Conservation (phyloP, 1,140 invertebrate species). For the Drosophila simulans region DNA sequence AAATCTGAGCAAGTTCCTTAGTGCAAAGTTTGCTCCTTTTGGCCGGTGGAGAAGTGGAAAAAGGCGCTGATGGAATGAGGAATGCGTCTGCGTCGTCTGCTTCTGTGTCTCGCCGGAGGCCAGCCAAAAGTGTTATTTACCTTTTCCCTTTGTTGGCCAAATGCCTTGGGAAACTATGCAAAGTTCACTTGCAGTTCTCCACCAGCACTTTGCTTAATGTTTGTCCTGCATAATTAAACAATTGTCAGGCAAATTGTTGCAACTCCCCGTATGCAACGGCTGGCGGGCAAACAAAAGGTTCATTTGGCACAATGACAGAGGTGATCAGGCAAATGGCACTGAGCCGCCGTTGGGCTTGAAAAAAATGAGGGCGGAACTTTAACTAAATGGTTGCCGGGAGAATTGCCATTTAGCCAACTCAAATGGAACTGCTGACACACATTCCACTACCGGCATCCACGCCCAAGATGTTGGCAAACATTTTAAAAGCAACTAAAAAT, state of each 20-base stretch:
- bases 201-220: constrained; percentile 57
- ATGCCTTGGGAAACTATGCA: constrained; percentile 56
- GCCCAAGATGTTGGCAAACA: constrained; percentile 46
- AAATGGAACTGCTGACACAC: constrained; percentile 8
- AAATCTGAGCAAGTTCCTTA: constrained; percentile 67
- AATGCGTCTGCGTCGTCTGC: constrained; percentile 48
- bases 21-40: constrained; percentile 55
- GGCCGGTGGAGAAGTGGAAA: constrained; percentile 10
- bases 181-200: constrained; percentile 56
- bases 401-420: constrained; percentile 17
- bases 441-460: constrained; percentile 1
- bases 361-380: neutral
- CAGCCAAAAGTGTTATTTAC: constrained; percentile 75
- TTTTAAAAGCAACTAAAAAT: constrained; percentile 72
- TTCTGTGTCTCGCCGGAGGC: constrained; percentile 44
- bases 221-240: constrained; percentile 78
- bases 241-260: constrained; percentile 66
- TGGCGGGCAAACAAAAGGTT: constrained; percentile 36
- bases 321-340: constrained; percentile 33
- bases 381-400: constrained; percentile 19
- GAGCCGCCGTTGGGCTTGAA: neutral
- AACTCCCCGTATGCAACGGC: constrained; percentile 13
- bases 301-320: constrained; percentile 41
- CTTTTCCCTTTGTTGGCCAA: constrained; percentile 71
- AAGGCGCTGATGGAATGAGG: constrained; percentile 16